Percentiles rank a stretch among this genome's conserved stretches.
phyloP scores from a whole-genome alignment of 2,888 invertebrate species.

The Nephrotoma guestfalica region DNA sequence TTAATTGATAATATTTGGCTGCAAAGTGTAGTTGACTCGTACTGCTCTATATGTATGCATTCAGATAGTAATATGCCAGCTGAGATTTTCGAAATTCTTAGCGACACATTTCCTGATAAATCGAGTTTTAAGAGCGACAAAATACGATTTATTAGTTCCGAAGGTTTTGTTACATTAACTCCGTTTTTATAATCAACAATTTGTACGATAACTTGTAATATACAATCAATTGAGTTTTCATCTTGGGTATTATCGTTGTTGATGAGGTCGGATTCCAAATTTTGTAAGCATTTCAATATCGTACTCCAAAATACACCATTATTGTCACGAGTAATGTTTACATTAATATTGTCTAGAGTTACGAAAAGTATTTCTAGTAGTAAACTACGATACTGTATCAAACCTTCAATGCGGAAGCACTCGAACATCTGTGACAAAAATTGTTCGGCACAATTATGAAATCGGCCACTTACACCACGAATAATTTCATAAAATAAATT shows the following conservation, averaged over 20 bases:
- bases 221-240: slow-evolving; percentile 24
- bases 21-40: slow-evolving; percentile 54
- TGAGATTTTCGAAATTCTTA: slow-evolving; percentile 36
- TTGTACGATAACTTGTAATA: slow-evolving; percentile 44
- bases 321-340: slow-evolving; percentile 46
- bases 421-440: slow-evolving; percentile 54
- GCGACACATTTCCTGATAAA: neutral
- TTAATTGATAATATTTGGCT: slow-evolving; percentile 19
- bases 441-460: slow-evolving; percentile 68
- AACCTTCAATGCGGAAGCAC: slow-evolving; percentile 31
- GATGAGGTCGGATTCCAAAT: slow-evolving; percentile 6
- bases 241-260: neutral
- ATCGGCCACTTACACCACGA: slow-evolving; percentile 65
- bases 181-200: slow-evolving; percentile 49
- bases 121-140: slow-evolving; percentile 19
- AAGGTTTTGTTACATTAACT: slow-evolving; percentile 43
- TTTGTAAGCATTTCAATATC: slow-evolving; percentile 28
- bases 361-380: slow-evolving; percentile 51
- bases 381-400: slow-evolving; percentile 26
- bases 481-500: slow-evolving; percentile 78
- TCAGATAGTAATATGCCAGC: slow-evolving; percentile 43
- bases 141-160: slow-evolving; percentile 42
- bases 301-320: slow-evolving; percentile 51
- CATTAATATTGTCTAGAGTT: slow-evolving; percentile 38
- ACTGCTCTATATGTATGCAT: slow-evolving; percentile 51